Conservation (phyloP, 2,113 vertebrate species). For the Aegypius monachus region DNA sequence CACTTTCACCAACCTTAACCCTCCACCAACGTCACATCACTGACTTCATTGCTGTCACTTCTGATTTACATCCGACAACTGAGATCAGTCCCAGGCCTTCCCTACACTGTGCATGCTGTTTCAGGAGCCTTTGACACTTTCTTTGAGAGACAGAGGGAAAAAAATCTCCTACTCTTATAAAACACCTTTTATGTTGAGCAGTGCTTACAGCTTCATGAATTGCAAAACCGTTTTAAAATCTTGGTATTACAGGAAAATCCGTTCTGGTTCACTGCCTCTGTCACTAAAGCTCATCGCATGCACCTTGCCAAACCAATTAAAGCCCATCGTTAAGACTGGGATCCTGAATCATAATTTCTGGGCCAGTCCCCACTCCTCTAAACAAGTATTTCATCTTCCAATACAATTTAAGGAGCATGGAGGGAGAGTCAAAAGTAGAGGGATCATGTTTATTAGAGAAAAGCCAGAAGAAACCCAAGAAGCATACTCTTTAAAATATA, state of each 20-base stretch:
- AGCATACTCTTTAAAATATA: neutral
- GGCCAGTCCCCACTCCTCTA: neutral
- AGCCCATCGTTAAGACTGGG: neutral
- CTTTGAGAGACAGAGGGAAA: neutral
- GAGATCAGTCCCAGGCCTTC: neutral
- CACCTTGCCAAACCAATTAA: constrained; percentile 15
- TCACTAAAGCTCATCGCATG: neutral
- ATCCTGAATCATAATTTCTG: neutral
- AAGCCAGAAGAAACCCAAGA: neutral
- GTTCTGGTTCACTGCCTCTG: constrained; percentile 1
- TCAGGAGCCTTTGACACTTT: neutral
- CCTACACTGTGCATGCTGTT: neutral
- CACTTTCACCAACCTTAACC: neutral
- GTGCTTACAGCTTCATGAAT: constrained; percentile 33
- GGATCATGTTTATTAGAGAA: neutral
- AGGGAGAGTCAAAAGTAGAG: neutral
- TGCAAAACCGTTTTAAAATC: constrained; percentile 21
- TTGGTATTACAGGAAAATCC: constrained; percentile 8
- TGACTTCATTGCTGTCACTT: neutral
- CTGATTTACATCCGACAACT: neutral
- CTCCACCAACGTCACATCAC: neutral
- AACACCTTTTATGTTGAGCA: neutral
- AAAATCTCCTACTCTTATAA: neutral
- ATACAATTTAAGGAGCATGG: neutral
- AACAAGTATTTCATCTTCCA: neutral